phyloP scores from a whole-genome alignment of 2,113 vertebrate genomes.

The Fregata magnificens region DNA sequence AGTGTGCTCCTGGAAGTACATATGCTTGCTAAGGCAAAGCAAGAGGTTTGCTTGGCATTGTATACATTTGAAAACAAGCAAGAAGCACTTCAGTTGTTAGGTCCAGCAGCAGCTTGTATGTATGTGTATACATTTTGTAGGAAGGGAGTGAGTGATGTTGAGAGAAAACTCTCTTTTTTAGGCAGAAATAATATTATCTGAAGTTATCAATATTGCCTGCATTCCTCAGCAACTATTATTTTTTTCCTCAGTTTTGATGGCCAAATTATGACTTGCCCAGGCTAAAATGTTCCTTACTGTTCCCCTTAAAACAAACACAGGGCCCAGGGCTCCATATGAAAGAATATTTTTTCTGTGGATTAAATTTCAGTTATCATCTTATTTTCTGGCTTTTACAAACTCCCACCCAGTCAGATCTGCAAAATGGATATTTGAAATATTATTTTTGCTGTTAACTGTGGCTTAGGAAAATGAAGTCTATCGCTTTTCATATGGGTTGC shows the following conservation, averaged over 20 bases:
- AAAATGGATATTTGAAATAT: neutral
- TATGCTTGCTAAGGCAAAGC: neutral
- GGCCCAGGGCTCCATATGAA: neutral
- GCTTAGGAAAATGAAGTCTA: neutral
- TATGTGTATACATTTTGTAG: neutral
- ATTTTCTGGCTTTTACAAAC: neutral
- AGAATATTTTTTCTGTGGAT: neutral
- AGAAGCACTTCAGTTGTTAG: neutral
- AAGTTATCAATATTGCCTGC: neutral
- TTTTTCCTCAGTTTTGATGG: neutral
- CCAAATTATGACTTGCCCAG: neutral
- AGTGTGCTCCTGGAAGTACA: neutral
- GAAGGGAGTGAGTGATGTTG: neutral
- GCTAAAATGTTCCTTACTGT: neutral
- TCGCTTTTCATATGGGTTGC: neutral
- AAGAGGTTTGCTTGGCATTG: neutral
- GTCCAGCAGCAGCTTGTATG: neutral
- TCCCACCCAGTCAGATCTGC: neutral
- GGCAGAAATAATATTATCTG: neutral
- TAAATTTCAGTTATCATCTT: neutral
- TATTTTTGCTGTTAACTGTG: conserved; percentile 3
- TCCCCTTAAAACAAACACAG: neutral
- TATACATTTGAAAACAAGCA: neutral
- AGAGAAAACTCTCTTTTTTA: neutral
- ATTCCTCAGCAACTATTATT: neutral